A percentile compares a stretch with the other conserved stretches of the same genome.
These are phyloP conservation scores for Acinonyx jubatus DNA, from an alignment of 2,113 vertebrate species.

Conservation along the genomic window DNA sequence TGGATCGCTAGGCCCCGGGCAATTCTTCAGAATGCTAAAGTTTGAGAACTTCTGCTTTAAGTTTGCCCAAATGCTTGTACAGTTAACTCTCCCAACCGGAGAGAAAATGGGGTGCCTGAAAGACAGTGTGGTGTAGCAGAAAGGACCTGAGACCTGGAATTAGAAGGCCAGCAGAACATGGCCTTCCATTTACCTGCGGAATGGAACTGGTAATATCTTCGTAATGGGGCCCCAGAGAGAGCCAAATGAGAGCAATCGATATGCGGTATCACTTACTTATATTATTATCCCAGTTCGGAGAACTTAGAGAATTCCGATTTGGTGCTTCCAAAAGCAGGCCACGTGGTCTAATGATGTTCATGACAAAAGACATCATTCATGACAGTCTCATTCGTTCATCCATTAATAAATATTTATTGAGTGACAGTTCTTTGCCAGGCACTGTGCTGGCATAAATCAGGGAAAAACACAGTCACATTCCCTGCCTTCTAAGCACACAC, in stretches of 20 bases:
- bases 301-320: constrained; percentile 18
- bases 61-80: neutral
- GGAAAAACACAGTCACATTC: neutral
- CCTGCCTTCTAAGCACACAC: neutral
- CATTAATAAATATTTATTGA: constrained; percentile 37
- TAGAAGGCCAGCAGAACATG: too few relatives aligned
- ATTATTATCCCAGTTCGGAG: neutral
- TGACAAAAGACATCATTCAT: constrained; percentile 41
- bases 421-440: neutral
- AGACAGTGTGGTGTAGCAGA: neutral
- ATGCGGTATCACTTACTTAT: neutral
- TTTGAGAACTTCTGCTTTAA: neutral
- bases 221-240: neutral
- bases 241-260: neutral
- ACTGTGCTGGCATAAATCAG: constrained; percentile 1
- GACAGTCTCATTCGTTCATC: neutral
- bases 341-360: constrained; percentile 12
- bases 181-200: neutral
- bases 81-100: neutral
- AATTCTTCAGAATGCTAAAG: neutral
- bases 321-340: constrained; percentile 31
- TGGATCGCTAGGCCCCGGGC: neutral
- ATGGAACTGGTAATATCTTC: neutral
- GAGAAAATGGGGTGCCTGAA: neutral
- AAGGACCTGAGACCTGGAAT: too few relatives aligned